These are phyloP conservation scores for Stenurella melanura DNA, from an alignment of 2,888 invertebrate genomes.

Conservation along the genomic window DNA sequence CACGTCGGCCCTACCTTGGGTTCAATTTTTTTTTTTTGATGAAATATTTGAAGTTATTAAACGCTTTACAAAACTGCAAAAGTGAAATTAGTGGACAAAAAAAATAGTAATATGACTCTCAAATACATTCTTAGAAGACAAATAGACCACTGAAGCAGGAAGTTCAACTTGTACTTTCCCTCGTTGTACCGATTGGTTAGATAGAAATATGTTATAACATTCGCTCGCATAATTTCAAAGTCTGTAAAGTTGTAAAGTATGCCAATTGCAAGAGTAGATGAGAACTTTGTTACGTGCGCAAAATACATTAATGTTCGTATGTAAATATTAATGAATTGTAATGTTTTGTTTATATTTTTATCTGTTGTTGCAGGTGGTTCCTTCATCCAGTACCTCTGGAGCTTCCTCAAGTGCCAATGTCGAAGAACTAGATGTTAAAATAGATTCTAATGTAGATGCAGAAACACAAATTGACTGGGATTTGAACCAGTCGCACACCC, in stretches of 20 bases:
- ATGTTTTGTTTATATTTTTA: constrained; percentile 6
- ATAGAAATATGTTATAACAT: constrained; percentile 54
- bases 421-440: constrained; percentile 65
- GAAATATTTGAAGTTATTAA: not conserved
- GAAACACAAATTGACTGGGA: constrained; percentile 61
- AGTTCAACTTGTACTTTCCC: constrained; percentile 65
- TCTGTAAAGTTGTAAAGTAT: constrained; percentile 53
- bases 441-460: constrained; percentile 65
- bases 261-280: constrained; percentile 45
- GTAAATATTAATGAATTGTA: constrained; percentile 29
- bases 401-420: constrained; percentile 68
- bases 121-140: constrained; percentile 4
- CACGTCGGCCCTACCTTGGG: not conserved
- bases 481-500: constrained; percentile 50
- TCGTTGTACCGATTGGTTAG: constrained; percentile 60
- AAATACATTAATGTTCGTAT: not conserved
- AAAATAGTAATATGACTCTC: not conserved
- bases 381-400: constrained; percentile 61
- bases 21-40: not conserved
- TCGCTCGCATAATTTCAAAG: constrained; percentile 58
- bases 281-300: constrained; percentile 43
- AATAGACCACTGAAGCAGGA: constrained; percentile 60
- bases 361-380: constrained; percentile 43
- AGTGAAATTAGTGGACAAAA: constrained; percentile 8
- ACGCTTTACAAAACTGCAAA: not conserved